These are phyloP conservation scores for Mus spicilegus DNA, from an alignment of 2,113 vertebrate species.

Conservation along the genomic window DNA sequence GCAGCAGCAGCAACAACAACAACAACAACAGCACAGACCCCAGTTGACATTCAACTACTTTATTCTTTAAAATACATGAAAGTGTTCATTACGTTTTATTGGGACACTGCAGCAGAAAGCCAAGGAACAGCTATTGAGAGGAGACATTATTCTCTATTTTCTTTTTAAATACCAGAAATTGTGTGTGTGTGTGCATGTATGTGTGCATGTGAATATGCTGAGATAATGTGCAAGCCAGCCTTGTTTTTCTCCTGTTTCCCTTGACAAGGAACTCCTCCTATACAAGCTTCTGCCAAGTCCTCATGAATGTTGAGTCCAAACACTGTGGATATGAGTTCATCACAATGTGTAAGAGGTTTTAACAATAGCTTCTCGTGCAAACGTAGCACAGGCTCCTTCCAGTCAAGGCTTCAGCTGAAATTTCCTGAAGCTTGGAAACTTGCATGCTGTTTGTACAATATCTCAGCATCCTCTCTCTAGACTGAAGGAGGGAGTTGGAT, in stretches of 20 bases:
- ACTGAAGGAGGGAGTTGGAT: constrained; percentile 50
- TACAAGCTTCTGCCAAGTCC: constrained; percentile 32
- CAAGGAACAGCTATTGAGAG: background rate
- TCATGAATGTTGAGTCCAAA: constrained; percentile 57
- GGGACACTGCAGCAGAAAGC: background rate
- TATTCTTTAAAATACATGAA: constrained; percentile 22
- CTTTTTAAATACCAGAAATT: background rate
- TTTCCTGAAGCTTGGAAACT: constrained; percentile 61
- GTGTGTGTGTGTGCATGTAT: background rate
- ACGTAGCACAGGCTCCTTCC: constrained; percentile 41
- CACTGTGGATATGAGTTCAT: constrained; percentile 62
- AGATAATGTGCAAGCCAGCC: background rate
- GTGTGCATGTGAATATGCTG: background rate
- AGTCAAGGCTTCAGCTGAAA: constrained; percentile 10
- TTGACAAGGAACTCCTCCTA: background rate
- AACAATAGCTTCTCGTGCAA: constrained; percentile 43
- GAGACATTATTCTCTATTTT: constrained; percentile 1
- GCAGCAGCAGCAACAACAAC: background rate
- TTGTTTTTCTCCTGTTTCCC: constrained; percentile 58
- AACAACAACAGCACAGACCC: background rate
- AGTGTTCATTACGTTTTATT: background rate
- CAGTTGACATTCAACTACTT: constrained; percentile 13
- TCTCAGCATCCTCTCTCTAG: constrained; percentile 17
- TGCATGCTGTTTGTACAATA: constrained; percentile 32
- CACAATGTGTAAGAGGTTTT: background rate